Evolutionary conservation across 1,140 invertebrate genomes (phyloP), one percentile per base, ranked within the genome.

Genomic region (Camponotus vicinus): DNA sequence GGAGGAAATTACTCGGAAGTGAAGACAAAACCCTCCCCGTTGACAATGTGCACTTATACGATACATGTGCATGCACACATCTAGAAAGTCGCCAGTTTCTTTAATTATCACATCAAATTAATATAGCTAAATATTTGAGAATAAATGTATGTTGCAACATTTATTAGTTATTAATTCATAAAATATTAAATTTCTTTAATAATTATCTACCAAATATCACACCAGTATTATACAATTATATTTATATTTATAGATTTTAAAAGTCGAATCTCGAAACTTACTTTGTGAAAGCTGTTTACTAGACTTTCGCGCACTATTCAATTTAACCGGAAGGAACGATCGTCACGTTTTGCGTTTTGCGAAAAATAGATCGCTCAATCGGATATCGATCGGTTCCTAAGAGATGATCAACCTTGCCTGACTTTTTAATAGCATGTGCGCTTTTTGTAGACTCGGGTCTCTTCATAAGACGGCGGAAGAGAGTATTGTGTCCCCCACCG

Each of bases 1-100:
- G 84, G 77, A 89, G 79, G 79, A 92, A 93, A 92, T 92, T 89
- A 87, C 79, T 71, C 67, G 90, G 88, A 92, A 92, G 83, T 84
- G 63, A 61, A 90, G 86, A 86, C 82, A 89, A 90, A 89, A 91
- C 82, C 64, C 77, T 67, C 73, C 55, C 45, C 34, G 42, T 64
- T 57, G 15, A 66, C 63, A 64, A 66, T 55, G 69, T 49, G 55
- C 57, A 61, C 45, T 66, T 37, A 9, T 21, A 21, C n/a, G 11
- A 88, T 52, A 27, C 1, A 27, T 13, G 40, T 3, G 45, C 13
- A 42, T 6, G 34, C 45, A 78, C 45, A 42, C 34, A 84, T n/a
- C 8, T 49, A 45, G 32, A 45, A 75, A 75, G 40, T 37, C 79
- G 55, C 71, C 71, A 82, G 21, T 52, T 13, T 27, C 18, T 13